Evolutionary conservation across 35 echinoderm and acorn worm genomes (phyloP), one percentile per base, ranked within the genome.

Genomic region (Amphiura filiformis): DNA sequence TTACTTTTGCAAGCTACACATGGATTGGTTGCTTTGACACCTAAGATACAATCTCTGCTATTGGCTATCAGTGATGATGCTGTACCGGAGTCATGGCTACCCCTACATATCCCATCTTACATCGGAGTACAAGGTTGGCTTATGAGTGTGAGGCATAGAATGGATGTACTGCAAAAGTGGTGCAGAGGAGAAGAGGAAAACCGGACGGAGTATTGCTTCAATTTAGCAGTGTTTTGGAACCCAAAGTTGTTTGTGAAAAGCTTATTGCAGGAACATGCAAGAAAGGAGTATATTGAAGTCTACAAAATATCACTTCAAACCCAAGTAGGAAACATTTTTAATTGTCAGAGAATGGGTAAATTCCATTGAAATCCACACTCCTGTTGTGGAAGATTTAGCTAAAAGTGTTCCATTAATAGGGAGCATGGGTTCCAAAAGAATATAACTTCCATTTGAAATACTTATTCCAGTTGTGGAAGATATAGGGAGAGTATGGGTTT

Each of bases 201-300:
- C 39, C 38, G 32, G 13, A 52, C 79, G n/a, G 35, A 39, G 17
- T 23, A 56, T n/a, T 87, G 81, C 31, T 97, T 82, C 76, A 84
- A 93, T 76, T 38, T 97, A 37, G 82, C 86, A 0, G 86, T 57
- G 1, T 97, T 97, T 47, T 76, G 75, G 31, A 87, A 86, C 15
- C 95, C 92, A 38, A 86, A 91, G 77, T 42, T 78, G 17, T 94
- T 97, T 57, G 37, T 94, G 1, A 78, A 89, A 35, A 47, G 76
- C 37, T 31, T 97, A 20, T 22, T 94, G 35, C 86, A 88, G 79
- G 95, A 97, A 38, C 89, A 97, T 44, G 89, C 92, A 1, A 88
- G 95, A 37, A 94, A 91, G 52, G 95, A 97, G 41, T 97, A 91
- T 64, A 88, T 97, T 57, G 89, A 94, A 38, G 83, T 91, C 7